Evolutionary conservation across 53 echinoderm and acorn worm species (phyloP).

Genomic region (Stichopus horrens): DNA sequence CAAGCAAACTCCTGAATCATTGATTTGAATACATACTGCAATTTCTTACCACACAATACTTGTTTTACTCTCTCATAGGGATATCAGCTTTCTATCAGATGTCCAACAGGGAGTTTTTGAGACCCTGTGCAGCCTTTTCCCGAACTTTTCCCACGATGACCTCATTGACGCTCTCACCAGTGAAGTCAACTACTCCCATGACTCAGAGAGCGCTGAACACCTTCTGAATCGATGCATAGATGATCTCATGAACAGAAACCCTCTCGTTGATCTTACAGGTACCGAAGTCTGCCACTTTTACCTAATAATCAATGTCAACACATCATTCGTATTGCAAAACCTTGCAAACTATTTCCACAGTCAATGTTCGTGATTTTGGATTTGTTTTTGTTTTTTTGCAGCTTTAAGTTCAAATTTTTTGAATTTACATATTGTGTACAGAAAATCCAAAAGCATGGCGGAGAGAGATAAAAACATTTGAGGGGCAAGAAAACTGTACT

Average conservation of each 20-base stretch:
- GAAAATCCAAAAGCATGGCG: too few species aligned
- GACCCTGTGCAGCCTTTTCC: constrained; percentile 2
- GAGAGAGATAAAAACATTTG: too few species aligned
- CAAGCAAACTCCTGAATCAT: too few species aligned
- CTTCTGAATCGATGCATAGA: constrained; percentile 77
- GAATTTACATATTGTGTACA: too few species aligned
- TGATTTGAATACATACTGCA: too few species aligned
- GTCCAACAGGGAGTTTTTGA: constrained; percentile 10
- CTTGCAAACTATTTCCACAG: too few species aligned
- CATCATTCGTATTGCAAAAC: too few species aligned
- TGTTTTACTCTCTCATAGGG: background rate
- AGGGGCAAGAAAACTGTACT: too few species aligned
- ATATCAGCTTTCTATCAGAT: constrained; percentile 19
- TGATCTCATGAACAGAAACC: constrained; percentile 25
- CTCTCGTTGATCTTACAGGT: constrained; percentile 9
- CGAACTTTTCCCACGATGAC: constrained; percentile 11
- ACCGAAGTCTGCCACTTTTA: background rate
- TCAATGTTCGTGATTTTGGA: too few species aligned
- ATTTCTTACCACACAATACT: background rate
- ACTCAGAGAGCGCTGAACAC: constrained; percentile 29
- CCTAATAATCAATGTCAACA: too few species aligned
- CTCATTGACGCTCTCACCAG: constrained; percentile 20
- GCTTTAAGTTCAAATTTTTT: too few species aligned
- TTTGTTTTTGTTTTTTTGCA: too few species aligned
- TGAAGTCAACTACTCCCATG: constrained; percentile 31